Evolutionary conservation across 2,888 invertebrate genomes (phyloP), one percentile per base, ranked within the genome.

Genomic region (Stenodema calcarata): DNA sequence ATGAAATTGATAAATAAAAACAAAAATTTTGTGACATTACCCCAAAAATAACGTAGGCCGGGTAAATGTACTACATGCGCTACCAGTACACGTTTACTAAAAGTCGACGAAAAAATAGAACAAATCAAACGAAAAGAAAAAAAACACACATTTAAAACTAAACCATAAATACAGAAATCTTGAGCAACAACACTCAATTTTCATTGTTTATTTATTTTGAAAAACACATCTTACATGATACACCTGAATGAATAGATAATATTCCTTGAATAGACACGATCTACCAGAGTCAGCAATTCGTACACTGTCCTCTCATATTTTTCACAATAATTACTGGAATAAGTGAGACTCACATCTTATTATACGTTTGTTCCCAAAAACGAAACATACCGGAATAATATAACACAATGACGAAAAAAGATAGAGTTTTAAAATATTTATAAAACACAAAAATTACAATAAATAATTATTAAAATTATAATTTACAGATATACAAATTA

Each of bases 151-250:
- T 18, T 44, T 44, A 11, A 6, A 41, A 78, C 42, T 35, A 78
- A 41, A 44, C 23, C 28, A 41, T 30, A 18, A 70, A 14, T 18
- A n/a, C 23, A 44, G 14, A 78, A 78, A 78, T 0, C 9, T 78
- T 78, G 78, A 78, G 78, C 78, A 78, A 78, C 18, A 44, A 7
- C 78, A 78, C 78, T 18, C 78, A 78, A 78, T 44, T 73, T 62
- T 62, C 62, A 62, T 23, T 47, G 0, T 9, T 62, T 47, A 7
- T 18, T 42, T 78, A 27, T 23, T 11, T 41, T 44, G 27, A 78
- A 78, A 42, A 35, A 44, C 78, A 78, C 78, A 78, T 78, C 44
- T 23, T 44, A 35, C n/a, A 44, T 76, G 50, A 76, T 76, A 76
- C 75, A 78, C 14, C 41, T 23, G 18, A 44, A 42, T 76, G 42